phyloP scores from a whole-genome alignment of 2,888 invertebrate species.

The Apotomis capreana region DNA sequence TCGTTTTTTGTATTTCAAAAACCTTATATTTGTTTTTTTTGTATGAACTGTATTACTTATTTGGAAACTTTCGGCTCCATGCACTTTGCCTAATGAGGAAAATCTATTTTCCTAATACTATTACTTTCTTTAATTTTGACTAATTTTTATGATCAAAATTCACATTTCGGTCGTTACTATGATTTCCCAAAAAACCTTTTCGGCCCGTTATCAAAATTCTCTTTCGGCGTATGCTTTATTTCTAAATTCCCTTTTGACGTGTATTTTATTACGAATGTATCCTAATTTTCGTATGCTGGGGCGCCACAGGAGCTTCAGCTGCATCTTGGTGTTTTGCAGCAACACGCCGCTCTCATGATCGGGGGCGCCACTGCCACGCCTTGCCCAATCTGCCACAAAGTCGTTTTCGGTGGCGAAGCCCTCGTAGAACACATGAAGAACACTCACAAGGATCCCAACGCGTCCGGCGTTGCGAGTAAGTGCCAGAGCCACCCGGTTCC shows the following conservation, averaged over 20 bases:
- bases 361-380: conserved; percentile 96
- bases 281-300: conserved; percentile 79
- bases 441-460: conserved; percentile 96
- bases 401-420: conserved; percentile 95
- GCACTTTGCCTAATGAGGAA: too few species aligned
- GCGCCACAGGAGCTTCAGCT: conserved; percentile 91
- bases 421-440: conserved; percentile 98
- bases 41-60: too few species aligned
- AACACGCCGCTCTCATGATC: conserved; percentile 95
- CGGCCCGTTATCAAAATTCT: conserved; percentile 60
- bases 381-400: conserved; percentile 97
- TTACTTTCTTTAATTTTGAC: background rate
- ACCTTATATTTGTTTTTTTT: too few species aligned
- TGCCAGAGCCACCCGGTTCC: conserved; percentile 66
- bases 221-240: conserved; percentile 56
- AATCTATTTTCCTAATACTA: background rate
- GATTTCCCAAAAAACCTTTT: conserved; percentile 51
- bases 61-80: too few species aligned
- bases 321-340: conserved; percentile 97
- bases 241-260: conserved; percentile 61
- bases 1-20: too few species aligned
- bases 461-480: conserved; percentile 95
- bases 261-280: conserved; percentile 57
- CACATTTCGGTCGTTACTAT: conserved; percentile 26
- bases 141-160: conserved; percentile 21